Base-by-base conservation (phyloP, 1,140 invertebrate species). In the Drosophila albomicans region DNA sequence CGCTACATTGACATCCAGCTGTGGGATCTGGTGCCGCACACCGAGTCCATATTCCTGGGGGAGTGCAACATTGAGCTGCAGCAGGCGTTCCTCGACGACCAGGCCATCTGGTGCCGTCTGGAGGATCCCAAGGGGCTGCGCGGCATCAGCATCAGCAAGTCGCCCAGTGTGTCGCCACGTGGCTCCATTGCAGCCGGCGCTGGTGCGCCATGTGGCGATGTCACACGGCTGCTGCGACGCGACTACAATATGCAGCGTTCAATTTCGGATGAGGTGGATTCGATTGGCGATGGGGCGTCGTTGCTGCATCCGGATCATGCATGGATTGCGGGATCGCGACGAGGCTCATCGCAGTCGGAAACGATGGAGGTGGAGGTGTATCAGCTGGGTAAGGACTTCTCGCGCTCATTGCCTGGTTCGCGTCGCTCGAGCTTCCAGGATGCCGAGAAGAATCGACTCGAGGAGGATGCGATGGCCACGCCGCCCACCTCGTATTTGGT, bases 41-140 rank as follows among this genome's bases (percentile, higher is more conserved):
- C 95, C 28, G 96, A 97, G 74, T 96, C 96, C 75, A 94, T 96
- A 13, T 98, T 98, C 76, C 94, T 98, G 20, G 96, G 96, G 85
- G 97, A 98, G 93, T 96, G 96, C 91, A 95, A 95, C 35, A 95
- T 98, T 43, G 95, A 97, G 88, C 76, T 92, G 79, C 86, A 97
- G 78, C 96, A 96, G 92, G 96, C 96, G 4, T 96, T 97, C 79
- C 94, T 98, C 49, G 96, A 97, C 81, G 96, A 97, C 82, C 95
- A 96, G 66, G 96, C 97, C 3, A 96, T 96, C 20, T 98, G 97
- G 96, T 98, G 97, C 93, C 95, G 96, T 13, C 93, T 98, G 49
- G 96, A 97, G 81, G 96, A 97, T 92, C 96, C 96, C 0, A 94
- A 95, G 57, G 95, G 96, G 16, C 84, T 96, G 25, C 93, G 95